Evolutionary conservation across 2,113 vertebrate genomes (phyloP).

Genomic region (Sylvilagus bachmani): DNA sequence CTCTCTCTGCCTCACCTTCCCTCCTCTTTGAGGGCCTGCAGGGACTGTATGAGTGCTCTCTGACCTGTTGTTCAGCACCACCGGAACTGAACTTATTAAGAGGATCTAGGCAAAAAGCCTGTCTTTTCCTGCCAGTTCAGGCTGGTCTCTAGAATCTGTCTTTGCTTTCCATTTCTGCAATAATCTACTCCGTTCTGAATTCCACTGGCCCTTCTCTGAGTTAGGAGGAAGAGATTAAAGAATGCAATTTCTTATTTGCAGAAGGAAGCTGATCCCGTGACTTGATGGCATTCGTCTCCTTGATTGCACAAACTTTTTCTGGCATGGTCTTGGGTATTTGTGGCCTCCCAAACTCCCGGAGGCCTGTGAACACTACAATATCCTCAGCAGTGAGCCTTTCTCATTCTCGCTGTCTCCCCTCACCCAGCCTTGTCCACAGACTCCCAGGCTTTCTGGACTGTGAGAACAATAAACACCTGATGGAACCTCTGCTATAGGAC

Average conservation of each 20-base stretch:
- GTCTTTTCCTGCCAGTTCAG: not conserved
- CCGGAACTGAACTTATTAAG: not conserved
- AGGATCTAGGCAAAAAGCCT: not conserved
- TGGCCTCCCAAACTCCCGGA: not conserved
- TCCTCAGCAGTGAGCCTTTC: not conserved
- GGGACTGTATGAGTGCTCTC: not conserved
- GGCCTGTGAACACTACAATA: not conserved
- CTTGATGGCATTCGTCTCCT: not conserved
- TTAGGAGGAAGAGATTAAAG: not conserved
- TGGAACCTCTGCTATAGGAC: conserved; percentile 78
- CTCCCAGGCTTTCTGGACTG: conserved; percentile 62
- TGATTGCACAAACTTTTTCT: not conserved
- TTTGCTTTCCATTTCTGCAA: not conserved
- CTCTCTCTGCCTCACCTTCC: not conserved
- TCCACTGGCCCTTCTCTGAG: not conserved
- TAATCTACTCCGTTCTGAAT: not conserved
- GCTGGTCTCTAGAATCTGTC: not conserved
- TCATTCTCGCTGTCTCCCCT: not conserved
- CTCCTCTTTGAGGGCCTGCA: rapidly evolving
- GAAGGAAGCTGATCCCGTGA: not conserved
- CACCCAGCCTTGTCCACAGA: not conserved
- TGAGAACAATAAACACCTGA: conserved; percentile 76
- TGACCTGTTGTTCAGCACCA: not conserved
- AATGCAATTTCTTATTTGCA: not conserved
- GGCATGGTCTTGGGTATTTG: not conserved